Evolutionary conservation across 2,888 invertebrate genomes (phyloP), one percentile per base, ranked within the genome.

Genomic region (Drosophila anomalipes): DNA sequence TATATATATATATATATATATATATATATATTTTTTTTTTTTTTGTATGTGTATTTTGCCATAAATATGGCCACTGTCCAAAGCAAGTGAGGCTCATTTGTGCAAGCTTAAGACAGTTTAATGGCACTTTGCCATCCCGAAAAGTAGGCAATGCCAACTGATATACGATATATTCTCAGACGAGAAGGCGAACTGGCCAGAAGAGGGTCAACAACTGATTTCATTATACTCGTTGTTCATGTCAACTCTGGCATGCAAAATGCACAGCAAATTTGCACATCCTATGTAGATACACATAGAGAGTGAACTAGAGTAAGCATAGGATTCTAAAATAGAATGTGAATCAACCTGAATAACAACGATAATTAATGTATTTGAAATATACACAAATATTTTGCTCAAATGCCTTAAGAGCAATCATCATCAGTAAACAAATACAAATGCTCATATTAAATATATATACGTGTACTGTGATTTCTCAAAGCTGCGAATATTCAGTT

Each of bases 81-180:
- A 16, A 30, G 65, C 52, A 74, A 77, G 59, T 63, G 65, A 44
- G 57, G 60, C 74, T 62, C 66, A 70, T 74, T 78, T 74, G 62
- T 51, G 44, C 67, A 49, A 62, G 70, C 75, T 79, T 60, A 72
- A 79, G 72, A 66, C 76, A 75, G 60, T 76, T 79, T 76, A 72
- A 79, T 79, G 63, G 68, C 65, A 76, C 79, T 72, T 63, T 59
- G 32, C 30, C 12, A 19, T 32, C n/a, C 60, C 33, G 1, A 37
- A 57, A 35, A 62, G 33, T 60, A 16, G 57, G 44, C 47, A 35
- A 7, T 28, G 39, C 33, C 51, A 39, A 53, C 58, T 64, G 47
- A 64, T 58, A 61, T 64, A 78, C 70, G 63, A 63, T 19, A 39
- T 56, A 47, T 33, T 49, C 44, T 47, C 44, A 1, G 56, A 2